Evolutionary conservation across 23 tunicate genomes (phyloP), one percentile per base, ranked within the genome.

Genomic region (Styela clava): DNA sequence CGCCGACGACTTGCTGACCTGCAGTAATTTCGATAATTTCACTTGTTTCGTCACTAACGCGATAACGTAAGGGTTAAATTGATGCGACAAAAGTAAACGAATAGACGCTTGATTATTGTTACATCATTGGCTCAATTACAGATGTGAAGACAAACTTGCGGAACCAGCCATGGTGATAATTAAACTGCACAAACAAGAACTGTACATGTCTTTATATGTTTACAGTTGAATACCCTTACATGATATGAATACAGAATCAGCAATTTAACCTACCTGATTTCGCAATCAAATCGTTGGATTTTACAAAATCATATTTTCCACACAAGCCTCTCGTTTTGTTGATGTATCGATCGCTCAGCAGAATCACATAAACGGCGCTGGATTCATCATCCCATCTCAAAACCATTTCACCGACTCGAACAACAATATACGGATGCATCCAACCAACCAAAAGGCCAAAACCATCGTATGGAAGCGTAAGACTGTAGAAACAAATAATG

Each of bases 231-330:
- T n/a, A n/a, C n/a, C n/a, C n/a, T n/a, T n/a, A n/a, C n/a, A n/a
- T n/a, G n/a, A n/a, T n/a, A n/a, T n/a, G n/a, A n/a, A n/a, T n/a
- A n/a, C n/a, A n/a, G n/a, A n/a, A n/a, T n/a, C n/a, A n/a, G n/a
- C n/a, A n/a, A n/a, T n/a, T n/a, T n/a, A n/a, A n/a, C n/a, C n/a
- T 33, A 85, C 88, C 88, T 78, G 78, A 74, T 62, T 71, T 85
- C 0, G 83, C 52, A 3, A 69, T 35, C 35, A 85, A 62, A 79
- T 86, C 90, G 34, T 86, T 81, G 2, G 81, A 33, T 16, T 56
- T 72, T 9, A 63, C 37, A 16, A 74, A 78, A 52, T 86, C 77
- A 65, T 61, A 81, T 79, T 86, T 86, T 16, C 90, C 90, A 56
- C 90, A 86, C 0, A 86, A 79, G 2, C 90, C 90, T 2, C 18